A percentile compares a stretch with the other conserved stretches of the same genome.
phyloP scores from a whole-genome alignment of 1,140 invertebrate genomes.

The Zaprionus lachaisei region DNA sequence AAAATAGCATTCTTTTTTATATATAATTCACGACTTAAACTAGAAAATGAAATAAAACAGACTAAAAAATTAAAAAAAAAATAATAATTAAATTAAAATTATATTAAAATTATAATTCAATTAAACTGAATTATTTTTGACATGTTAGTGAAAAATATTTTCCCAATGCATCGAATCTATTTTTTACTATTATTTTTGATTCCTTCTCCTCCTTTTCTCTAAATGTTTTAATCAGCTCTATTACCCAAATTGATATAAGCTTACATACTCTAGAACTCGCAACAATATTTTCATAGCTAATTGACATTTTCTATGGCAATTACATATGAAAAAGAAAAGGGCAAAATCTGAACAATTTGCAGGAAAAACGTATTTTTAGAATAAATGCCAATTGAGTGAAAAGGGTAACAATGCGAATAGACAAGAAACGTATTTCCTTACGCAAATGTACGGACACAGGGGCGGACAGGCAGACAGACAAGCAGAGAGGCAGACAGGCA shows the following conservation, averaged over 20 bases:
- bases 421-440: slow-evolving; percentile 11
- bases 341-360: slow-evolving; percentile 13
- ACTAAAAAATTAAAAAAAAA: not conserved
- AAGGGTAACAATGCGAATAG: slow-evolving; percentile 53
- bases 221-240: not conserved
- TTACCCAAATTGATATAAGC: not conserved
- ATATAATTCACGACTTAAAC: not conserved
- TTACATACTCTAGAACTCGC: slow-evolving; percentile 7
- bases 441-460: slow-evolving; percentile 4
- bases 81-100: not conserved
- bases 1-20: too few relatives aligned
- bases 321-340: slow-evolving; percentile 15
- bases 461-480: slow-evolving; percentile 9
- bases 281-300: slow-evolving; percentile 67
- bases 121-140: not conserved
- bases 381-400: slow-evolving; percentile 62
- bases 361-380: slow-evolving; percentile 49
- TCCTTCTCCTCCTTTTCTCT: not conserved
- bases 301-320: slow-evolving; percentile 58
- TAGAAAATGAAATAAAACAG: not conserved
- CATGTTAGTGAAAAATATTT: not conserved
- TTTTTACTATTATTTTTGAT: too few relatives aligned
- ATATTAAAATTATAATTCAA: not conserved
- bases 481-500: slow-evolving; percentile 18
- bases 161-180: too few relatives aligned